These are phyloP conservation scores for Agriopis marginaria DNA, from an alignment of 2,888 invertebrate species.

Conservation along the genomic window DNA sequence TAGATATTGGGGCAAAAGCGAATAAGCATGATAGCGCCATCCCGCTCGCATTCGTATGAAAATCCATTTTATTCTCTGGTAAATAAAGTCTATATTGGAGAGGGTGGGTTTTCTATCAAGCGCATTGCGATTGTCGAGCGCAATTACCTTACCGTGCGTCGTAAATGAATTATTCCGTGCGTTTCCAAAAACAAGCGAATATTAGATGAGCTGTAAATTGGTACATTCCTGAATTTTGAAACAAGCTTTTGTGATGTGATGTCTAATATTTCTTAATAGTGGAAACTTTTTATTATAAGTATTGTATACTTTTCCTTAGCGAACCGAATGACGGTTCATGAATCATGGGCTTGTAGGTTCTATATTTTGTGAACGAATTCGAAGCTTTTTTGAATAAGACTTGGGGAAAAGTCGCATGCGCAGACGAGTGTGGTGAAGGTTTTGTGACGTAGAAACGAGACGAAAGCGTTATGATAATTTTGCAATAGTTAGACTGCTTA, in stretches of 20 bases:
- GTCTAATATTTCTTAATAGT: constrained; percentile 61
- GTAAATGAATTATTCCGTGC: background rate
- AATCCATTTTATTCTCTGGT: background rate
- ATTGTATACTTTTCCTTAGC: constrained; percentile 42
- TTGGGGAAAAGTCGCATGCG: constrained; percentile 76
- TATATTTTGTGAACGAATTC: constrained; percentile 41
- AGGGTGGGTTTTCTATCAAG: background rate
- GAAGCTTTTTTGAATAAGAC: constrained; percentile 40
- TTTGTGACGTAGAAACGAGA: constrained; percentile 68
- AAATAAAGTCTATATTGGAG: background rate
- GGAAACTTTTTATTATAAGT: constrained; percentile 41
- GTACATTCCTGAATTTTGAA: constrained; percentile 76
- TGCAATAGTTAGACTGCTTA: constrained; percentile 76
- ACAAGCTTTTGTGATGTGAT: constrained; percentile 85
- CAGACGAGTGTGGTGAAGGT: constrained; percentile 77
- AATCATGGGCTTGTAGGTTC: constrained; percentile 62
- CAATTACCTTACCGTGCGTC: background rate
- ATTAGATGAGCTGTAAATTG: constrained; percentile 54
- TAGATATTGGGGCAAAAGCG: background rate
- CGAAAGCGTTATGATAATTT: constrained; percentile 64
- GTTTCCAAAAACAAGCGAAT: background rate
- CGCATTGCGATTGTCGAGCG: background rate
- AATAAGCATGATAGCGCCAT: too few species aligned
- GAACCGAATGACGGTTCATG: constrained; percentile 42
- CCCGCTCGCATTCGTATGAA: background rate